Base-by-base conservation (phyloP, 2,113 vertebrate genomes). In the Channa maculata region DNA sequence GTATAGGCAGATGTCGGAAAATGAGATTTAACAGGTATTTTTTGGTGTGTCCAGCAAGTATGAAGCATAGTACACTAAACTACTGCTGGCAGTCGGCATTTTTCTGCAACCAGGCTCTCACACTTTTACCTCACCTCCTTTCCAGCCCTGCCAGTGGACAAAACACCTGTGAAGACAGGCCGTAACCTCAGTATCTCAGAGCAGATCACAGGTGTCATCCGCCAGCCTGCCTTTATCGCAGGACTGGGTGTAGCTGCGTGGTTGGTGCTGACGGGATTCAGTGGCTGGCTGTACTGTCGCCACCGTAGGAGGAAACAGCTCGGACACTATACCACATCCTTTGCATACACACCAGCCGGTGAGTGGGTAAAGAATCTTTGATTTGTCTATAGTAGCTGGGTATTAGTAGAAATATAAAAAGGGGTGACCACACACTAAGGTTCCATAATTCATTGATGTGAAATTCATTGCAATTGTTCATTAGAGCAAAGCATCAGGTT, bases 251-350 rank as follows among this genome's bases (percentile, higher is more conserved):
- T 95, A 0, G 96, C 97, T 0, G 95, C 94, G 41, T 98, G 97
- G 95, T 77, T 96, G 61, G 84, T 96, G 64, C 94, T 99, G 5
- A 96, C 96, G 54, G 94, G 95, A 75, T 94, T 97, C 48, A 95
- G 96, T 0, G 93, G 88, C 0, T 97, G 96, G 94, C 87, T 98
- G 66, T 99, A 98, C 82, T 93, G 96, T 68, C 96, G 96, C 43
- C 95, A 92, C 75, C 95, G 92, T 59, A 95, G 95, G 88, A 96
- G 95, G 85, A 99, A 98, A 85, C 96, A 98, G 84, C 95, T 98
- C 74, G 97, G 96, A 53, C 97, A 98, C 83, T 99, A 98, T 62
- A 91, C 96, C 93, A 97, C 97, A 0, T 99, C 98, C 65, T 99
- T 99, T 33, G 96, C 97, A 15, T 99, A 97, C 77, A 96, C 96